Conservation (phyloP, 2,888 invertebrate genomes). For the Volucella bombylans region DNA sequence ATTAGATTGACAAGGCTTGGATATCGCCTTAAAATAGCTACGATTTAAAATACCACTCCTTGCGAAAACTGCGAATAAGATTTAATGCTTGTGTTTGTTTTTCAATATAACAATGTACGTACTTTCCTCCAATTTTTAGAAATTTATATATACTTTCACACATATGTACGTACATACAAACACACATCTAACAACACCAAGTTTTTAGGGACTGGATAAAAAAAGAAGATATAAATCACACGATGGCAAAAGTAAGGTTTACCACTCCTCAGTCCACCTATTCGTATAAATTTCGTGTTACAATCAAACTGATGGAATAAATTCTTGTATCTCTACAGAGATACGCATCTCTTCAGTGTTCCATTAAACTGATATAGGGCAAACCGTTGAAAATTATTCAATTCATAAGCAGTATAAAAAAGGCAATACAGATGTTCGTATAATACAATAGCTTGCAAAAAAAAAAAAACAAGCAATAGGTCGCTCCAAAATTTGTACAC, state of each 20-base stretch:
- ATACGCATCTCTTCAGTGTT: background rate
- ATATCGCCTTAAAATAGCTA: background rate
- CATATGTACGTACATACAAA: background rate
- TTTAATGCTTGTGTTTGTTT: background rate
- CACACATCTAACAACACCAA: background rate
- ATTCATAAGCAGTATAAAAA: no score
- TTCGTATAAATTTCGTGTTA: background rate
- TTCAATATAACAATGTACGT: no score
- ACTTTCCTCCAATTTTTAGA: no score
- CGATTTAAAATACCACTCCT: conserved; percentile 28
- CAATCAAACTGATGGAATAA: conserved; percentile 16
- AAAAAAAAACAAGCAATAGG: no score
- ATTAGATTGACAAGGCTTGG: conserved; percentile 12
- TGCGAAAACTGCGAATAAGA: conserved; percentile 1
- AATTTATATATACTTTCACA: background rate
- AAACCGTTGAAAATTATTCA: no score
- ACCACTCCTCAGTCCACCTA: conserved; percentile 9
- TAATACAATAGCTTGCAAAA: no score
- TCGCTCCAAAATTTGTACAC: no score
- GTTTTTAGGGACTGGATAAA: conserved; percentile 1
- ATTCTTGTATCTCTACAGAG: background rate
- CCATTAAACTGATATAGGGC: conserved; percentile 1
- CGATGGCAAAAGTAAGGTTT: background rate
- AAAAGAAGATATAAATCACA: conserved; percentile 2
- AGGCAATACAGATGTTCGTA: no score